Conservation (phyloP, 2,113 vertebrate genomes). For the Puffinus mauretanicus region DNA sequence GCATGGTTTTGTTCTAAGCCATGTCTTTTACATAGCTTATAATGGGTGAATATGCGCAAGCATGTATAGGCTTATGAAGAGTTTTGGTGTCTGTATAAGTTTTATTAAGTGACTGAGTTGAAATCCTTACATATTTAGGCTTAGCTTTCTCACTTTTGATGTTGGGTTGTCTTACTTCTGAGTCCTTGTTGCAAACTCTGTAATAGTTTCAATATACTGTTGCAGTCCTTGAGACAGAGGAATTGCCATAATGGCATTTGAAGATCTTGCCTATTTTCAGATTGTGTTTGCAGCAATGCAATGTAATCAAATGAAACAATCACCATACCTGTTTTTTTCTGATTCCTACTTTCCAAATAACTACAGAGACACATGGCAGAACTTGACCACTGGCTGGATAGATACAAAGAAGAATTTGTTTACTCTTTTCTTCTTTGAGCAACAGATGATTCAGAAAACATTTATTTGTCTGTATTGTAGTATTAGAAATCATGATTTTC, state of each 20-base stretch:
- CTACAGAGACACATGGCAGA: neutral
- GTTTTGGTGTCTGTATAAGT: neutral
- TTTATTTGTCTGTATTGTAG: neutral
- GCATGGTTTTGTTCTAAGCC: neutral
- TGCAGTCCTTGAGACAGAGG: neutral
- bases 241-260: neutral
- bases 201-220: neutral
- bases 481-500: neutral
- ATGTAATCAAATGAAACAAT: neutral
- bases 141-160: neutral
- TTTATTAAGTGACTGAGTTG: neutral
- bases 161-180: neutral
- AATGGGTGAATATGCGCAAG: neutral
- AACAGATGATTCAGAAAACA: neutral
- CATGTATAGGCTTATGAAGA: neutral
- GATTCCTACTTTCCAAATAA: neutral
- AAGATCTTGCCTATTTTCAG: neutral
- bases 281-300: neutral
- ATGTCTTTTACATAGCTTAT: neutral
- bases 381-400: neutral
- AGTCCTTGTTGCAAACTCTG: neutral
- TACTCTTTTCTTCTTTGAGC: neutral
- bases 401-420: neutral
- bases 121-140: neutral
- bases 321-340: fast-evolving